Base-by-base conservation (phyloP, 2,888 invertebrate species). In the Oscheius onirici region DNA sequence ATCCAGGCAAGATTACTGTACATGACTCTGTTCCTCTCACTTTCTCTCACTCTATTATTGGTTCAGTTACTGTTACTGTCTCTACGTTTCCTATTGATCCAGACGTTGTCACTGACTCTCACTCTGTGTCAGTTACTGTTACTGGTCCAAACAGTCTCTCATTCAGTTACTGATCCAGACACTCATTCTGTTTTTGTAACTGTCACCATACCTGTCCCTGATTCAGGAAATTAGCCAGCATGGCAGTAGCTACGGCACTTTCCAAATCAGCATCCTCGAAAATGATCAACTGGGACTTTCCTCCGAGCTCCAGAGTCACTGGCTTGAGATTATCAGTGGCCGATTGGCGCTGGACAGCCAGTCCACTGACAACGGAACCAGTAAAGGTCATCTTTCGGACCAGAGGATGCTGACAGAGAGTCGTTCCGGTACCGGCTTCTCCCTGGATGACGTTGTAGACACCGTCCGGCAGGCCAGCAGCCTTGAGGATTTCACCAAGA, bases 261-360 rank as follows among this genome's bases (percentile, higher is more conserved):
- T 89, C 88, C 22, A 91, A 46, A 81, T 90, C 86, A 61, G 89
- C 87, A 83, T 91, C 91, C 13, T 88, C 89, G 85, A 91, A 91
- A 41, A 91, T 88, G 67, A 91, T 89, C 69, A 91, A 82, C 3
- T 91, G 90, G 1, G 90, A 90, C 79, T 91, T 91, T 20, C 91
- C 91, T 40, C 91, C 91, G 65, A 91, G 87, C 81, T 91, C 91
- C 71, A 91, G 83, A 0, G 90, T 90, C n/a, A 91, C 81, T n/a
- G 86, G 85, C 71, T 88, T 88, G 68, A 89, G 76, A 40, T 78
- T 82, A 81, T 87, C 82, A 2, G 89, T 88, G 83, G 89, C 89
- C 2, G 88, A 85, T 60, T 84, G 73, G 10, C 71, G 28, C 66
- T 90, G 89, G 63, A 90, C 88, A 76, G 88, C 84, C 54, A 74